phyloP scores from a whole-genome alignment of 2,888 invertebrate species.

The Scelioninae gen. 2 region DNA sequence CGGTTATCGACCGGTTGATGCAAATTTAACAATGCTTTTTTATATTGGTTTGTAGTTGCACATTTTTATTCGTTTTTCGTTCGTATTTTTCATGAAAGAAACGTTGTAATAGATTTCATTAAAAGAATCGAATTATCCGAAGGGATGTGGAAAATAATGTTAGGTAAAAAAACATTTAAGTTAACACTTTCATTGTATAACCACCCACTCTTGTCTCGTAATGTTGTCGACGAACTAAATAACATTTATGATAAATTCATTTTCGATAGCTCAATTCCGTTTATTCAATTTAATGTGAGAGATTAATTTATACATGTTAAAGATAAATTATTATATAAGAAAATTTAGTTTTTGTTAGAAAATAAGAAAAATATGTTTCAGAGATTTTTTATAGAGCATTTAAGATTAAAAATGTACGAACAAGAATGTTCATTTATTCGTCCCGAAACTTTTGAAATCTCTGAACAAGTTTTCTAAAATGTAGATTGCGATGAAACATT shows the following conservation, averaged over 20 bases:
- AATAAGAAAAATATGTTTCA: background rate
- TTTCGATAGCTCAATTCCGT: background rate
- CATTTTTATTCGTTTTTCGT: too few species aligned
- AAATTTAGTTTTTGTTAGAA: background rate
- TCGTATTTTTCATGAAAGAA: too few species aligned
- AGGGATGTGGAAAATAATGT: background rate
- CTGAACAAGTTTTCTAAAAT: too few species aligned
- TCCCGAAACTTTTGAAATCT: background rate
- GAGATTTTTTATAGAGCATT: background rate
- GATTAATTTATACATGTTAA: background rate
- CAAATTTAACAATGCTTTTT: too few species aligned
- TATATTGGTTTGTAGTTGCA: too few species aligned
- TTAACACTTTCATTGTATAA: background rate
- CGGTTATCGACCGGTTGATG: conserved; percentile 3
- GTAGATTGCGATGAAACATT: background rate
- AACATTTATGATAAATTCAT: background rate
- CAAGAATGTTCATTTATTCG: background rate
- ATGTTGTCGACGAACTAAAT: background rate
- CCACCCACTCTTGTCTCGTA: background rate
- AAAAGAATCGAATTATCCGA: background rate
- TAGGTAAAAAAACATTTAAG: background rate
- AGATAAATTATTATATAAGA: background rate
- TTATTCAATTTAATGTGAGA: background rate
- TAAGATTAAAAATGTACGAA: background rate
- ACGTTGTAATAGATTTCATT: too few species aligned